Percentiles rank a stretch among this genome's conserved stretches.
These are phyloP conservation scores for Argyrosomus japonicus DNA, from an alignment of 2,113 vertebrate species.

Conservation along the genomic window DNA sequence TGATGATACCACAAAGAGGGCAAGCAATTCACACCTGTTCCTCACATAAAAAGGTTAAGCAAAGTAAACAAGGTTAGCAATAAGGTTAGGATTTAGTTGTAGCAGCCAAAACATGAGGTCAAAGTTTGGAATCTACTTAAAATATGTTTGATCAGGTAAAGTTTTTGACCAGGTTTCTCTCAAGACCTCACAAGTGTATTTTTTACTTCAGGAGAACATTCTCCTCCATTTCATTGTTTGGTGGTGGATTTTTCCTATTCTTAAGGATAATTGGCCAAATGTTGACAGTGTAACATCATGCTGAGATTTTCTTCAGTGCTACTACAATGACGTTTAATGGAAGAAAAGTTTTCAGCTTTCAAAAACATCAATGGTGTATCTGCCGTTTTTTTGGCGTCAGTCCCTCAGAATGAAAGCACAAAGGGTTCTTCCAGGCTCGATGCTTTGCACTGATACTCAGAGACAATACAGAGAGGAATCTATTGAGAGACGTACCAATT, in stretches of 20 bases:
- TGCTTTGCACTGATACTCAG: constrained; percentile 9
- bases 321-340: constrained; percentile 18
- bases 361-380: constrained; percentile 41
- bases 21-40: not conserved
- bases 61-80: constrained; percentile 4
- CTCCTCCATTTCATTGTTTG: not conserved
- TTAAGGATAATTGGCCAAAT: constrained; percentile 41
- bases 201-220: constrained; percentile 19
- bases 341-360: constrained; percentile 44
- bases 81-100: not conserved
- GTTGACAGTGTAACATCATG: constrained; percentile 31
- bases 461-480: constrained; percentile 48
- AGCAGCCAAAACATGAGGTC: not conserved
- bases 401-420: constrained; percentile 50
- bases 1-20: constrained; percentile 18
- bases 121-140: not conserved
- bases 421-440: constrained; percentile 21
- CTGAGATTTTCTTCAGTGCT: constrained; percentile 19
- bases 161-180: constrained; percentile 23
- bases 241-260: constrained; percentile 20
- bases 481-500: constrained; percentile 6
- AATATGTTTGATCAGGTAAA: not conserved
- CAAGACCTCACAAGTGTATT: constrained; percentile 10
- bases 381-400: constrained; percentile 53
- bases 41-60: constrained; percentile 21